Conservation (phyloP, 1,140 invertebrate genomes). For the Papilio polytes region DNA sequence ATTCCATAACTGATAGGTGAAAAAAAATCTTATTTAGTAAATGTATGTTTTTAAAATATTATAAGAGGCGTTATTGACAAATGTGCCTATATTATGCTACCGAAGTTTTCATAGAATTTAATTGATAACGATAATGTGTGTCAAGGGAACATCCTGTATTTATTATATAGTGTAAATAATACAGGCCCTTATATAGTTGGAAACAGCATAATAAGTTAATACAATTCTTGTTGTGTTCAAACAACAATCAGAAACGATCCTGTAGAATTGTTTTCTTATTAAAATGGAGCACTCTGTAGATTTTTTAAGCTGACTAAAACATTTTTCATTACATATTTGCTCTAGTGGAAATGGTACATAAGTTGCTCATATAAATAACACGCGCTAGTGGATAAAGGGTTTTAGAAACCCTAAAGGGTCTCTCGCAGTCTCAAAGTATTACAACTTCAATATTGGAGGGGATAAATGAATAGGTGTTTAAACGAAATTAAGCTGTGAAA, state of each 20-base stretch:
- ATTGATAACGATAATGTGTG: not conserved
- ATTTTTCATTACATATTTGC: too few species aligned
- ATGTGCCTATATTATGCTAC: not conserved
- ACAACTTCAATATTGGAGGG: too few species aligned
- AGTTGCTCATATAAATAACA: too few species aligned
- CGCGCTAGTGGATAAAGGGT: too few species aligned
- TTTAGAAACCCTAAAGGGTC: too few species aligned
- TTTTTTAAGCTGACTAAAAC: too few species aligned
- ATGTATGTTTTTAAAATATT: not conserved
- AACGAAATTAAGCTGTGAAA: not conserved
- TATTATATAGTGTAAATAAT: not conserved
- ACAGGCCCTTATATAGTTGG: not conserved
- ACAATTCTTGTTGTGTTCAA: not conserved
- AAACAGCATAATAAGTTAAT: not conserved
- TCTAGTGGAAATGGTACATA: too few species aligned
- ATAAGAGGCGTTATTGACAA: not conserved
- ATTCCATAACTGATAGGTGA: not conserved
- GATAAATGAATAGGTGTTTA: too few species aligned
- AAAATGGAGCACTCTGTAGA: too few species aligned
- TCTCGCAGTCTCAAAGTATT: too few species aligned
- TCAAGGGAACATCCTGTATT: not conserved
- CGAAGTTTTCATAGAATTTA: not conserved
- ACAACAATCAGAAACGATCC: too few species aligned
- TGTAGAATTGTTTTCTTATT: too few species aligned
- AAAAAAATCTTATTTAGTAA: not conserved